Conservation (phyloP, 2,797 vertebrate genomes). For the Siniperca scherzeri region DNA sequence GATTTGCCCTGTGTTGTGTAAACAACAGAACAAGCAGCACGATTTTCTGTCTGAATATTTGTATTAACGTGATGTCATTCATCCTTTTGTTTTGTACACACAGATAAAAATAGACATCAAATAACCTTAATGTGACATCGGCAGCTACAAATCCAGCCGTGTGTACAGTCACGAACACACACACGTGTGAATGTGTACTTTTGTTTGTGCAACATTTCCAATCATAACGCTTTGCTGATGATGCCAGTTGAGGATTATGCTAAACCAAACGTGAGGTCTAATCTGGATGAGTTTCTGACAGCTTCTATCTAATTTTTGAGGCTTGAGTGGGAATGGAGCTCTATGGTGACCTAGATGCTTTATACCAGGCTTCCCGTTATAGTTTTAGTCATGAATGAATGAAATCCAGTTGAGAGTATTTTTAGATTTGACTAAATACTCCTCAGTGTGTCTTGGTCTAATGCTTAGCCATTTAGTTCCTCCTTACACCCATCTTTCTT, state of each 20-base stretch:
- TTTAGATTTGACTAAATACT: slow-evolving; percentile 13
- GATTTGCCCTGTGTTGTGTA: background rate
- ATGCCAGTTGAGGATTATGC: slow-evolving; percentile 71
- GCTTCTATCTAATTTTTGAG: slow-evolving; percentile 38
- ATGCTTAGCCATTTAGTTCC: background rate
- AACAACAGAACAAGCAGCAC: background rate
- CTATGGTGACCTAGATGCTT: slow-evolving; percentile 56
- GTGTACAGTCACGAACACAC: slow-evolving; percentile 18
- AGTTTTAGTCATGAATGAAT: slow-evolving; percentile 48
- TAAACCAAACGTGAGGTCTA: slow-evolving; percentile 69
- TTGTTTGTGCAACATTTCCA: slow-evolving; percentile 55
- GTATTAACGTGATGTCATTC: slow-evolving; percentile 53
- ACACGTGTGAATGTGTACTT: slow-evolving; percentile 40
- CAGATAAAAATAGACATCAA: slow-evolving; percentile 75
- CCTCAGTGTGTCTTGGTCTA: background rate
- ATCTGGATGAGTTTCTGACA: slow-evolving; percentile 67
- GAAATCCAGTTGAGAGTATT: slow-evolving; percentile 16
- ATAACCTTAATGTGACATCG: slow-evolving; percentile 73
- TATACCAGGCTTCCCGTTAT: slow-evolving; percentile 41
- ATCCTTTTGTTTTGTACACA: slow-evolving; percentile 45
- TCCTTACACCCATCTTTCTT: background rate
- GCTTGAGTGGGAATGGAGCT: slow-evolving; percentile 36
- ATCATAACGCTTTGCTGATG: slow-evolving; percentile 52
- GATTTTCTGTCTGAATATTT: background rate
- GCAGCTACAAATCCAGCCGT: slow-evolving; percentile 48